A percentile compares a stretch with the other conserved stretches of the same genome.
These are phyloP conservation scores for Hydrozoanthus tunicans DNA, from an alignment of 64 coral and sea anemone species.

Conservation along the genomic window DNA sequence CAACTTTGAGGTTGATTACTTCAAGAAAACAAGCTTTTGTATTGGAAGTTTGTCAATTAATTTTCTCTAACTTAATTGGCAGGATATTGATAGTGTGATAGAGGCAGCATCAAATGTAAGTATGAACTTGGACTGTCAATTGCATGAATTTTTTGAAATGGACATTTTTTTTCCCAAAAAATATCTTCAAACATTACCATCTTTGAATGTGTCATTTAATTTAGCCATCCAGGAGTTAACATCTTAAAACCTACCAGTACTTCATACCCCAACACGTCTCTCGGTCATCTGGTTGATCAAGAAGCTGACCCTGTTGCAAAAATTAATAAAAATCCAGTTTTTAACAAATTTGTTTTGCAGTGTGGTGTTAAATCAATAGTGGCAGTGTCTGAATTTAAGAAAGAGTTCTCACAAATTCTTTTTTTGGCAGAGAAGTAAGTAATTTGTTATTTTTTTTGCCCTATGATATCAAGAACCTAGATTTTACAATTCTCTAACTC, in stretches of 20 bases:
- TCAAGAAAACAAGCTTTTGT: too few relatives aligned
- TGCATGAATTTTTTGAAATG: neutral
- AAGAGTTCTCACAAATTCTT: slow-evolving; percentile 75
- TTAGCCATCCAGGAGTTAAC: too few relatives aligned
- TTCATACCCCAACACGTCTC: too few relatives aligned
- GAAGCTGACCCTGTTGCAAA: too few relatives aligned
- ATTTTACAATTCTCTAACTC: too few relatives aligned
- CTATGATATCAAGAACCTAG: neutral
- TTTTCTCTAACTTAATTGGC: neutral
- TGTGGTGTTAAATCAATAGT: slow-evolving; percentile 71
- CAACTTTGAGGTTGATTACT: too few relatives aligned
- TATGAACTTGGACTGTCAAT: neutral
- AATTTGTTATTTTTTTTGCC: neutral
- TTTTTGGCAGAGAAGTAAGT: slow-evolving; percentile 68
- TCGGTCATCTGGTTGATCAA: too few relatives aligned
- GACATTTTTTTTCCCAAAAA: too few relatives aligned
- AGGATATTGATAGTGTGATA: slow-evolving; percentile 84
- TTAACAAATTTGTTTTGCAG: slow-evolving; percentile 12
- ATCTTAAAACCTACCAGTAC: too few relatives aligned
- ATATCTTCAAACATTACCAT: too few relatives aligned
- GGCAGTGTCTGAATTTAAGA: slow-evolving; percentile 84
- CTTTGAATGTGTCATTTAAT: too few relatives aligned
- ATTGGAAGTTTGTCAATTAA: neutral
- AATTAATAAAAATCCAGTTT: neutral
- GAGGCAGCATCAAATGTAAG: slow-evolving; percentile 74